Percentiles rank a stretch among this genome's conserved stretches.
phyloP scores from a whole-genome alignment of 1,140 invertebrate species.

The Arctopsyche grandis region DNA sequence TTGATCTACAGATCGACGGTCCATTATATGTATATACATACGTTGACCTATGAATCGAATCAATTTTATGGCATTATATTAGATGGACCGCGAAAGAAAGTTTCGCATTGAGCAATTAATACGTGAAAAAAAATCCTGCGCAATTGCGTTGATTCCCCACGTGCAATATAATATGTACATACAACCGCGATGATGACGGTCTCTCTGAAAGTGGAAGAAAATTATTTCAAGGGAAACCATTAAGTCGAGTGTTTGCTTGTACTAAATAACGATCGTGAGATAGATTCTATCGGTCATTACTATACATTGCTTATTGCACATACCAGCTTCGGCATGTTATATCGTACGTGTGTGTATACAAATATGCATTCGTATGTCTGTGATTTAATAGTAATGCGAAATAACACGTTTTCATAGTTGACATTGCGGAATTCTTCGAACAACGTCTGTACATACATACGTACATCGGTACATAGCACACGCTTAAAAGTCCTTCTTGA shows the following conservation, averaged over 20 bases:
- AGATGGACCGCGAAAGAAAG: no score
- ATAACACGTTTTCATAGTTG: no score
- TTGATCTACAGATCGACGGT: background rate
- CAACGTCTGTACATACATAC: no score
- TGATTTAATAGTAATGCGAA: no score
- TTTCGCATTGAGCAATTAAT: background rate
- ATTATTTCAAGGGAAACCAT: slow-evolving; percentile 11
- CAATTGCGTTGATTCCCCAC: background rate
- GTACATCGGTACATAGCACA: no score
- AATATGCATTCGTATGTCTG: no score
- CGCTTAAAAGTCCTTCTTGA: no score
- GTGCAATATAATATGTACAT: background rate
- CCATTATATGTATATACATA: background rate
- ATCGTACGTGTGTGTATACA: no score
- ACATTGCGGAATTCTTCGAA: no score
- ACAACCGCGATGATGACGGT: background rate
- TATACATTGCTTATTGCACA: background rate
- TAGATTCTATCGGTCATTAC: slow-evolving; percentile 11
- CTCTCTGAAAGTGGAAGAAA: background rate
- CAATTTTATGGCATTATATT: background rate
- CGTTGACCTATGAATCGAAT: no score
- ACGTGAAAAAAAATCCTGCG: background rate
- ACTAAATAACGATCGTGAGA: slow-evolving; percentile 16
- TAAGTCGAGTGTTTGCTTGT: background rate
- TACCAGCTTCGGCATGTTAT: no score